A percentile compares a stretch with the other conserved stretches of the same genome.
phyloP scores from a whole-genome alignment of 2,797 vertebrate species.

The Lates japonicus region DNA sequence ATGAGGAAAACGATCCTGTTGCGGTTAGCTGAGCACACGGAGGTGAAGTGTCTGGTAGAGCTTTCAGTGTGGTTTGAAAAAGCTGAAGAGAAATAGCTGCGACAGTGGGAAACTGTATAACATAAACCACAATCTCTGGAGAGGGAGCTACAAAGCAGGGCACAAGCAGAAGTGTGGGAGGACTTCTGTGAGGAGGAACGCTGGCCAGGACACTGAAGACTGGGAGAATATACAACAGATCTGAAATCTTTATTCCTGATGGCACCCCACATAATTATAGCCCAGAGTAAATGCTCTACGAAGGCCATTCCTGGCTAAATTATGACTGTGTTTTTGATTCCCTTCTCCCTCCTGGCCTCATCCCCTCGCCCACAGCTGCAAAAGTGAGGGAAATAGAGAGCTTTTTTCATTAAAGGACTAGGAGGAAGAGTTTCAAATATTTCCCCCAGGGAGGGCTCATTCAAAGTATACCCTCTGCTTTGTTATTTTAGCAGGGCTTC shows the following conservation, averaged over 20 bases:
- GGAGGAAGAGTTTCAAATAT: conserved; percentile 81
- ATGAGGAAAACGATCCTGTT: conserved; percentile 47
- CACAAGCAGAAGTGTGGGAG: conserved; percentile 46
- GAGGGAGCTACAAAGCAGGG: conserved; percentile 48
- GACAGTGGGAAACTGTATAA: conserved; percentile 70
- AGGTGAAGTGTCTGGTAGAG: conserved; percentile 60
- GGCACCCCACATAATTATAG: conserved; percentile 83
- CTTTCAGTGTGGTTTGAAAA: conserved; percentile 51
- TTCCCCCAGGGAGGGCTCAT: conserved; percentile 78
- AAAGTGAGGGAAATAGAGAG: conserved; percentile 54
- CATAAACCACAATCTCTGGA: conserved; percentile 61
- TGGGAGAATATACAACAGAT: conserved; percentile 64
- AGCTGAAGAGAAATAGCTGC: conserved; percentile 49
- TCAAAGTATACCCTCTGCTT: conserved; percentile 77
- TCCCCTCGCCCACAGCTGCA: conserved; percentile 71
- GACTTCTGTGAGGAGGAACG: conserved; percentile 54
- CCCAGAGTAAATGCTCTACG: conserved; percentile 70
- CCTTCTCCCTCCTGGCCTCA: conserved; percentile 66
- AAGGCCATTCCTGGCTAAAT: conserved; percentile 75
- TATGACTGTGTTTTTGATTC: conserved; percentile 74
- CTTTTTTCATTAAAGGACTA: conserved; percentile 73
- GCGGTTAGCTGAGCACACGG: conserved; percentile 25
- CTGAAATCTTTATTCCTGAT: conserved; percentile 77
- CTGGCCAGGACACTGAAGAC: conserved; percentile 50
- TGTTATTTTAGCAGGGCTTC: conserved; percentile 78